Conservation (phyloP, 1,140 invertebrate species). For the Aethina tumida region DNA sequence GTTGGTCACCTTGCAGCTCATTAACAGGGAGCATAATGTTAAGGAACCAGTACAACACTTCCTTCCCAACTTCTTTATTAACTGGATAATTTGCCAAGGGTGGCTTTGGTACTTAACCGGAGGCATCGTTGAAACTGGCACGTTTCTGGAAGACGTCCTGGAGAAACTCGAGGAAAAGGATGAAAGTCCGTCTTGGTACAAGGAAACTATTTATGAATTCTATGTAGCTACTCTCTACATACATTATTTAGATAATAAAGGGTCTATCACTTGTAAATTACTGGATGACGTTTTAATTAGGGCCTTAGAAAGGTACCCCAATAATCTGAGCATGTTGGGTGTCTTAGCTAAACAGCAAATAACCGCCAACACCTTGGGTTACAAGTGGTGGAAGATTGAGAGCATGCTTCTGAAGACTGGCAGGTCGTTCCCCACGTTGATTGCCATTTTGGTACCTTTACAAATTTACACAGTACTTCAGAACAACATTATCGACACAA, state of each 20-base stretch:
- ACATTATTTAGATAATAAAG: conserved; percentile 21
- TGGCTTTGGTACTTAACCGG: conserved; percentile 40
- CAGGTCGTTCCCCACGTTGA: conserved; percentile 28
- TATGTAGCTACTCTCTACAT: conserved; percentile 38
- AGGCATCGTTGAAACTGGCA: conserved; percentile 25
- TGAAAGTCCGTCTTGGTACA: conserved; percentile 22
- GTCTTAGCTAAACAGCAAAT: conserved; percentile 28
- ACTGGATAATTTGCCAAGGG: conserved; percentile 44
- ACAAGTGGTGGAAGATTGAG: conserved; percentile 33
- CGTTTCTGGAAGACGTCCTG: conserved; percentile 33
- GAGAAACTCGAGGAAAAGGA: conserved; percentile 16
- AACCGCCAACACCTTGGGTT: conserved; percentile 26
- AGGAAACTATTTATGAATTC: conserved; percentile 41
- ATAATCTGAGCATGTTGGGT: conserved; percentile 45
- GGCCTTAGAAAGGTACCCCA: conserved; percentile 41
- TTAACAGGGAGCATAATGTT: conserved; percentile 15
- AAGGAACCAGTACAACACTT: conserved; percentile 34
- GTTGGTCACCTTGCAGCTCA: conserved; percentile 25
- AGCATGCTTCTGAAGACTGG: conserved; percentile 29
- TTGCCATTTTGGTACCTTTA: conserved; percentile 31
- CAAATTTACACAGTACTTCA: conserved; percentile 22
- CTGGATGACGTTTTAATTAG: conserved; percentile 29
- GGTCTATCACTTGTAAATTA: conserved; percentile 22
- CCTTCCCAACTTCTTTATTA: conserved; percentile 41
- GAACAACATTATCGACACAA: conserved; percentile 24